Evolutionary conservation across 2,888 invertebrate species (phyloP).

Genomic region (Syritta pipiens): DNA sequence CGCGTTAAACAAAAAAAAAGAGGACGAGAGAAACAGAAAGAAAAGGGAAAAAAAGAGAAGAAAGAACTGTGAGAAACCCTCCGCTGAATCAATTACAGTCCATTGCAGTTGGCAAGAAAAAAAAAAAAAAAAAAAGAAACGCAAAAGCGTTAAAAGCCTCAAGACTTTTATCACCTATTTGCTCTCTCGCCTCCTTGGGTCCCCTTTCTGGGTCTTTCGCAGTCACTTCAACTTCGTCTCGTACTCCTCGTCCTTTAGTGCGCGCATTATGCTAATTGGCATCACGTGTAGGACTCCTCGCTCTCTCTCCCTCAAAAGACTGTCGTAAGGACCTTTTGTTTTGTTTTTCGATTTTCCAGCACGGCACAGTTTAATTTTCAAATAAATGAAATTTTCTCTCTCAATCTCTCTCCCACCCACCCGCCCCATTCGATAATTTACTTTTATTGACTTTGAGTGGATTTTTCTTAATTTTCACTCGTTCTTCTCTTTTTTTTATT

Average conservation of each 20-base stretch:
- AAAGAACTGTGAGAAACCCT: too few species aligned
- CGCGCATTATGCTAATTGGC: slow-evolving; percentile 6
- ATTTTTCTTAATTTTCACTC: too few species aligned
- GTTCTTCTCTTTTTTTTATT: too few species aligned
- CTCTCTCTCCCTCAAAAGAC: not conserved
- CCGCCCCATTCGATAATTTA: slow-evolving; percentile 4
- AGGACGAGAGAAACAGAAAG: too few species aligned
- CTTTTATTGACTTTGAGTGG: not conserved
- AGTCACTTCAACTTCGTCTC: not conserved
- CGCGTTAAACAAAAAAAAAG: too few species aligned
- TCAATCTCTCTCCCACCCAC: not conserved
- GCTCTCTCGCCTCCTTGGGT: too few species aligned
- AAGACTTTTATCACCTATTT: not conserved
- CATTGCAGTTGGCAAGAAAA: not conserved
- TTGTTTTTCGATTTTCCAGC: not conserved
- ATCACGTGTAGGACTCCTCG: not conserved
- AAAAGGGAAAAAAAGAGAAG: too few species aligned
- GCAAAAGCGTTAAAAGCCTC: not conserved
- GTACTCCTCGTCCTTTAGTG: not conserved
- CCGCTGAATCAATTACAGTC: too few species aligned
- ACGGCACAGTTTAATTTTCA: not conserved
- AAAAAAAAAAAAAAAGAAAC: too few species aligned
- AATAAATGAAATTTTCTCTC: not conserved
- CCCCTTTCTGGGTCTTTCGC: not conserved
- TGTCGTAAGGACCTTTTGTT: not conserved